Conservation (phyloP, 2,888 invertebrate genomes). For the Eupeodes latifasciatus region DNA sequence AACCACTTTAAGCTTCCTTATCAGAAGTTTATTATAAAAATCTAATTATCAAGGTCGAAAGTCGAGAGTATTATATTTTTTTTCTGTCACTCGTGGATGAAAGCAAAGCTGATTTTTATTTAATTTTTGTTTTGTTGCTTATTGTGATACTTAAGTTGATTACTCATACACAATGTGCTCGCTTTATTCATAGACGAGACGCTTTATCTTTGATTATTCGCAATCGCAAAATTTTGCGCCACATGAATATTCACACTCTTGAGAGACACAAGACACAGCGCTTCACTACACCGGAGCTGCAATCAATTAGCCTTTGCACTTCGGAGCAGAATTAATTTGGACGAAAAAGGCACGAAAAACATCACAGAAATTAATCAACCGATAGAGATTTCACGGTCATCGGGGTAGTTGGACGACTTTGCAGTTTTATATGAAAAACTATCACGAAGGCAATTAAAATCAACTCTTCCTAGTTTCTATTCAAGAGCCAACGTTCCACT, state of each 20-base stretch:
- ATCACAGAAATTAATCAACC: conserved; percentile 57
- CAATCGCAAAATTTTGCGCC: conserved; percentile 38
- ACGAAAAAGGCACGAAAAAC: conserved; percentile 49
- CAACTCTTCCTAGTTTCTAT: conserved; percentile 37
- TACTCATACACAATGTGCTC: conserved; percentile 45
- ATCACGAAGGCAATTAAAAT: conserved; percentile 49
- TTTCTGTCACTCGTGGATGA: conserved; percentile 37
- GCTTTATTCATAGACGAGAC: background rate
- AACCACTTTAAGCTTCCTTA: conserved; percentile 52
- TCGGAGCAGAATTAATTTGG: conserved; percentile 33
- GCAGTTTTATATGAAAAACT: conserved; percentile 1
- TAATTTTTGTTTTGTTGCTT: conserved; percentile 24
- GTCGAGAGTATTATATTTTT: background rate
- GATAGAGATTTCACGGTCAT: conserved; percentile 64
- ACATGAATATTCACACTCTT: conserved; percentile 34
- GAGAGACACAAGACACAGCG: background rate
- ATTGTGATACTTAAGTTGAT: conserved; percentile 19
- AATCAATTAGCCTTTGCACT: conserved; percentile 69
- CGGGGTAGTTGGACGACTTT: conserved; percentile 49
- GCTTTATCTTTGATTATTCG: conserved; percentile 52
- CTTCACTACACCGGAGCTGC: conserved; percentile 36
- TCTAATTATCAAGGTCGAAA: conserved; percentile 63
- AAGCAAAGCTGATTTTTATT: conserved; percentile 45
- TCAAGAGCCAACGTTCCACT: conserved; percentile 55
- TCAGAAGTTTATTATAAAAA: conserved; percentile 61